Evolutionary conservation across 2,797 vertebrate species (phyloP), one percentile per base, ranked within the genome.

Genomic region (Falco berigora): DNA sequence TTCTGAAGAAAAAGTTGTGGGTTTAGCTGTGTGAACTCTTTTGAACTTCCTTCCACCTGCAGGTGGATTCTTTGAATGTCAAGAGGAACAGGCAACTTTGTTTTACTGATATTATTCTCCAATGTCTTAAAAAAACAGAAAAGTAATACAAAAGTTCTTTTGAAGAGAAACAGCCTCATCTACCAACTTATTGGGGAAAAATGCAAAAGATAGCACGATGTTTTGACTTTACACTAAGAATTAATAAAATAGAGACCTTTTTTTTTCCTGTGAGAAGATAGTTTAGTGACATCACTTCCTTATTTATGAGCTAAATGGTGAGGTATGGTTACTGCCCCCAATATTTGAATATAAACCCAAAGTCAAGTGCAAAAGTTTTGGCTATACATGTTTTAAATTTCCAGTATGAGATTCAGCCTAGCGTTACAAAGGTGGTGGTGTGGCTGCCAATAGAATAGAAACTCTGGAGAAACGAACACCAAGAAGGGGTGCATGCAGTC

Each of bases 11-110:
- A 27, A 95, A 88, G 40, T 71, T 96, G 76, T 82, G 69, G 78
- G 42, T 92, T 90, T 90, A 90, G 28, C 77, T 86, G 52, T 86
- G 52, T 96, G 96, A 97, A 95, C 82, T 91, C 90, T 79, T 86
- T 84, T 95, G 93, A 96, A 95, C 87, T 91, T 93, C 68, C 66
- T 95, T 95, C 80, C 53, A 93, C 77, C 87, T 97, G 83, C 90
- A 80, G 38, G 77, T 38, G 36, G 36, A 38, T 66, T 93, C 84
- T 95, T 73, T 90, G 66, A 88, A 63, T 86, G 77, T 89, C 86
- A 93, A 83, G 82, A 90, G 86, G 90, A 89, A 36, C 80, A 87
- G 61, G 47, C 24, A 92, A 44, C 69, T 89, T 79, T 67, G 15
- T 50, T 71, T 84, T 62, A 55, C 63, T 88, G 24, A 47, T 77